Evolutionary conservation across 1,140 invertebrate species (phyloP).

Genomic region (Drosophila burlai): DNA sequence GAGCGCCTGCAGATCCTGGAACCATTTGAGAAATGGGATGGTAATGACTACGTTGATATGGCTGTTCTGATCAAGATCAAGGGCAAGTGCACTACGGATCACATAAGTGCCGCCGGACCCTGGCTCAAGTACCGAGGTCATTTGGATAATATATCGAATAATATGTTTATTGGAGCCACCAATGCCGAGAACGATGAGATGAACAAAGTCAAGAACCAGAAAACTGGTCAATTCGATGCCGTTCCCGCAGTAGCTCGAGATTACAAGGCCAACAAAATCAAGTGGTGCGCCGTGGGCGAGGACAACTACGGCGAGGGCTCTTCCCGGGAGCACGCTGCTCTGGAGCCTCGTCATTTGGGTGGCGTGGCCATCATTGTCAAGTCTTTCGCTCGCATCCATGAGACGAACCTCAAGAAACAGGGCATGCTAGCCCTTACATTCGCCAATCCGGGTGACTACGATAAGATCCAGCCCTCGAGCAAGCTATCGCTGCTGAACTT

Average conservation of each 20-base stretch:
- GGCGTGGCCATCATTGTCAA: conserved; percentile 99
- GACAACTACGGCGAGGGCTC: conserved; percentile 99
- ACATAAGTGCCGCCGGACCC: conserved; percentile 99
- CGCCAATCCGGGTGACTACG: conserved; percentile 97
- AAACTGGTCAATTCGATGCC: conserved; percentile 93
- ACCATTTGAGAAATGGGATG: conserved; percentile 98
- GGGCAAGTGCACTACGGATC: conserved; percentile 99
- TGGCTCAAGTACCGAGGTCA: conserved; percentile 99
- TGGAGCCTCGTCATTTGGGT: conserved; percentile 96
- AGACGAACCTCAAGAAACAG: conserved; percentile 99
- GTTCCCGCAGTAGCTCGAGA: conserved; percentile 97
- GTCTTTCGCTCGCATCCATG: conserved; percentile 99
- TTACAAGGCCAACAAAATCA: conserved; percentile 96
- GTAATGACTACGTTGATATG: conserved; percentile 96
- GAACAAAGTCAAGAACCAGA: conserved; percentile 97
- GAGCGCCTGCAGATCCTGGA: conserved; percentile 96
- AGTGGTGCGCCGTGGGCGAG: conserved; percentile 98
- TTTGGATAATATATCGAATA: conserved; percentile 99
- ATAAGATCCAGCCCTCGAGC: conserved; percentile 97
- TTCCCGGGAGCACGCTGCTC: conserved; percentile 97
- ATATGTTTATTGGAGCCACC: conserved; percentile 98
- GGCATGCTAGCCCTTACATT: conserved; percentile 98
- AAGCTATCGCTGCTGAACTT: conserved; percentile 96
- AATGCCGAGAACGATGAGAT: conserved; percentile 98
- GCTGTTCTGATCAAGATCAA: conserved; percentile 98